Evolutionary conservation across 2,888 invertebrate genomes (phyloP).

Genomic region (Cephus sareptanus): DNA sequence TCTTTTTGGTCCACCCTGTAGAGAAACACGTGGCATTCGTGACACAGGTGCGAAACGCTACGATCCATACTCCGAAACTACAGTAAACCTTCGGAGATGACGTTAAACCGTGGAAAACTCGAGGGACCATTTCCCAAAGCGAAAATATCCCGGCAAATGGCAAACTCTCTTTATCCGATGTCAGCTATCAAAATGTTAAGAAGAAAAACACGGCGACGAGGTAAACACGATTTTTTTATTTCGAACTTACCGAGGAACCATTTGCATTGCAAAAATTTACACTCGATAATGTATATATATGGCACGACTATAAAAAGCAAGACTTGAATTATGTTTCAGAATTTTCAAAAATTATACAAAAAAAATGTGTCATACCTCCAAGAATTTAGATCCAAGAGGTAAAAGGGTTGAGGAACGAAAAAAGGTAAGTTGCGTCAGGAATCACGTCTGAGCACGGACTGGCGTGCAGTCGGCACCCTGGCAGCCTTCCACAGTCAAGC

Average conservation of each 20-base stretch:
- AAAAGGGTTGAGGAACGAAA: constrained; percentile 31
- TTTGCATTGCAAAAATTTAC: neutral
- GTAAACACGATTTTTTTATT: neutral
- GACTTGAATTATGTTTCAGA: too few species aligned
- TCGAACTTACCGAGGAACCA: neutral
- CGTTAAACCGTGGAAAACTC: neutral
- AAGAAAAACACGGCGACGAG: neutral
- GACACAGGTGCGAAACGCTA: neutral
- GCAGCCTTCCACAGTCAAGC: constrained; percentile 17
- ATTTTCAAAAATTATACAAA: neutral
- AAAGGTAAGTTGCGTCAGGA: constrained; percentile 45
- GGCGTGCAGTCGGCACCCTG: constrained; percentile 50
- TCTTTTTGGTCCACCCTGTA: neutral
- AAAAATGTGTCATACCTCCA: neutral
- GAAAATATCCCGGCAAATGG: neutral
- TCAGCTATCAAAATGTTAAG: neutral
- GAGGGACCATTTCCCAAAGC: neutral
- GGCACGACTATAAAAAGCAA: too few species aligned
- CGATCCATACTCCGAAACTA: neutral
- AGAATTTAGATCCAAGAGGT: constrained; percentile 14
- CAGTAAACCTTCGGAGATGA: neutral
- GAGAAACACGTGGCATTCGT: neutral
- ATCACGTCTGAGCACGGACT: constrained; percentile 61
- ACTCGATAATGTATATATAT: neutral
- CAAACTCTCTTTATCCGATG: neutral